Conservation (phyloP, 2,113 vertebrate species). For the Hippocampus zosterae region DNA sequence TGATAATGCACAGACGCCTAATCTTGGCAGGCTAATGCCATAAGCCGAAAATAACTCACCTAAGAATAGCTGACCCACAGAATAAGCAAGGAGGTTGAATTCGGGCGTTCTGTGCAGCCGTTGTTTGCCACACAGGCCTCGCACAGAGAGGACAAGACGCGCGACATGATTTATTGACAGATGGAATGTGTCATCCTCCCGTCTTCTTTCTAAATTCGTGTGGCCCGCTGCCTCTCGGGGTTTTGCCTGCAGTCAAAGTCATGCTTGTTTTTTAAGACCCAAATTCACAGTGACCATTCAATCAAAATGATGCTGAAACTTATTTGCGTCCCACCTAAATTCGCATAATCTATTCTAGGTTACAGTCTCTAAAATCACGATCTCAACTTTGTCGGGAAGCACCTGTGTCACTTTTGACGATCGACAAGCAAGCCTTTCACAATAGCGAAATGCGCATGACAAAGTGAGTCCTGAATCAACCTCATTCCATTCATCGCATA, state of each 20-base stretch:
- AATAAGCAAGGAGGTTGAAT: constrained; percentile 83
- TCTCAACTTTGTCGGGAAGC: constrained; percentile 26
- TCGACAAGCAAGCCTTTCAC: constrained; percentile 24
- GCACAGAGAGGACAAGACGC: constrained; percentile 26
- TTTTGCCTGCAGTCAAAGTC: constrained; percentile 13
- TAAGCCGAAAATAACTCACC: constrained; percentile 94
- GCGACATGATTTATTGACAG: constrained; percentile 49
- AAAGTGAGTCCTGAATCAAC: constrained; percentile 61
- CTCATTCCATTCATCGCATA: constrained; percentile 55
- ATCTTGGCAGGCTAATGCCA: constrained; percentile 97
- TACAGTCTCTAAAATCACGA: constrained; percentile 5
- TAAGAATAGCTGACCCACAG: constrained; percentile 99
- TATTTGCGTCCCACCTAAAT: not conserved
- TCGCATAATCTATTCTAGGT: not conserved
- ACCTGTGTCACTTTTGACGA: constrained; percentile 25
- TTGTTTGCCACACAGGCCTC: constrained; percentile 58
- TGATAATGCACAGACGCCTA: constrained; percentile 94
- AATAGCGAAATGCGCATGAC: constrained; percentile 23
- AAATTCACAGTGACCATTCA: not conserved
- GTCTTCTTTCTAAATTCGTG: constrained; percentile 42
- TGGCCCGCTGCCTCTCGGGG: constrained; percentile 31
- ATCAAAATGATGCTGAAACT: not conserved
- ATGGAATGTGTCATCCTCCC: constrained; percentile 42
- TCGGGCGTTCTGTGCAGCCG: constrained; percentile 49
- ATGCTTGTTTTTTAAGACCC: not conserved